These are phyloP conservation scores for Aporrectodea caliginosa DNA, from an alignment of 1,140 invertebrate species.

Conservation along the genomic window DNA sequence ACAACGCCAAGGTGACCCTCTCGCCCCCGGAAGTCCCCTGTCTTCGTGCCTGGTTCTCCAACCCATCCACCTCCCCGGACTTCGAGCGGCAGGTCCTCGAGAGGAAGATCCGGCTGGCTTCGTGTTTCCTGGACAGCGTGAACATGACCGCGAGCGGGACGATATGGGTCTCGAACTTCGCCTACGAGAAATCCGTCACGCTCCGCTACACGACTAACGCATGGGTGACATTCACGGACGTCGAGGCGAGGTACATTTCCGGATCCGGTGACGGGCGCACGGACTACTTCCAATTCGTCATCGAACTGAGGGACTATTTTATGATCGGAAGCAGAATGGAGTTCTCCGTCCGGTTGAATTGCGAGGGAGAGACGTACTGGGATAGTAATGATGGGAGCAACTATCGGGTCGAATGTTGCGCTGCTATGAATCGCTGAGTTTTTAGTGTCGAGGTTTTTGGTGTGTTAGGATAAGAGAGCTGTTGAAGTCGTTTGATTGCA, in stretches of 20 bases:
- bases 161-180: constrained; percentile 81
- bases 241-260: constrained; percentile 71
- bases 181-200: constrained; percentile 84
- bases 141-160: constrained; percentile 74
- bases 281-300: constrained; percentile 75
- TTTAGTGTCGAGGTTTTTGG: no score
- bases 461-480: no score
- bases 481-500: no score
- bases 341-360: constrained; percentile 77
- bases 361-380: constrained; percentile 75
- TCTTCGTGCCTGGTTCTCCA: constrained; percentile 73
- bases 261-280: constrained; percentile 89
- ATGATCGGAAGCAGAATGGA: constrained; percentile 70
- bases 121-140: constrained; percentile 62
- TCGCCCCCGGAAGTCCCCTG: constrained; percentile 30
- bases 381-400: constrained; percentile 81
- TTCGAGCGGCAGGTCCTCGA: constrained; percentile 75
- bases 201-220: constrained; percentile 79
- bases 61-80: constrained; percentile 69
- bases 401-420: constrained; percentile 61
- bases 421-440: no score
- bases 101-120: constrained; percentile 77
- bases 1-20: neutral
- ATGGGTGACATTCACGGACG: constrained; percentile 78
- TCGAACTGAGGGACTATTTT: constrained; percentile 60